Evolutionary conservation across 1,140 invertebrate species (phyloP), one percentile per base, ranked within the genome.

Genomic region (Anadara kagoshimensis): DNA sequence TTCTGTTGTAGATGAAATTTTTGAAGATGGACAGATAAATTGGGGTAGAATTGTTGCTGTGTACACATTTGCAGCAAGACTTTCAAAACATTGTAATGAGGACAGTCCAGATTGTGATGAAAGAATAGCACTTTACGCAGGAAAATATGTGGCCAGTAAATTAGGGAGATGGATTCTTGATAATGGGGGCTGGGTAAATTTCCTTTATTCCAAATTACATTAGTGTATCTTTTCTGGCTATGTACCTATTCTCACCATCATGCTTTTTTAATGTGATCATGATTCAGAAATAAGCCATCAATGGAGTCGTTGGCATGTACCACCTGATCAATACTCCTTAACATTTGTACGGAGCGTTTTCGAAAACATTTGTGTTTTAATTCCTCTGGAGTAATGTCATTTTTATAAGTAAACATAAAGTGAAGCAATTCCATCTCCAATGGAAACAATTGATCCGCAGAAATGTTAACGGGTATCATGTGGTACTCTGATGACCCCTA

Each of bases 41-140:
- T 93, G 92, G 92, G 91, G 92, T 10, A 89, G 91, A 76, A 91
- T 92, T 57, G 90, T 92, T n/a, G 91, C 91, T 71, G 87, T 93
- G 4, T 92, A 92, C 78, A 91, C 92, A 12, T 92, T 92, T 82
- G 92, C 91, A 83, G 90, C 91, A 41, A 89, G 92, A 67, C 80
- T 93, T 14, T 91, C 91, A 0, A 81, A 91, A 0, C 90, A 91
- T 86, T 91, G 74, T 65, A 85, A 88, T 45, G 88, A 92, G 56
- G 87, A 90, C 63, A 87, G 89, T 68, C 82, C 83, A 44, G 80
- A 83, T 43, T 85, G 79, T 69, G 80, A 80, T 69, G 82, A 87
- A 59, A 82, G 84, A 72, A 86, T 90, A 68, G 83, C 91, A 1
- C 58, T 84, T 16, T 90, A 85, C 80, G 83, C 88, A 64, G 85